phyloP scores from a whole-genome alignment of 2,113 vertebrate species.

The Nesogale talazaci region DNA sequence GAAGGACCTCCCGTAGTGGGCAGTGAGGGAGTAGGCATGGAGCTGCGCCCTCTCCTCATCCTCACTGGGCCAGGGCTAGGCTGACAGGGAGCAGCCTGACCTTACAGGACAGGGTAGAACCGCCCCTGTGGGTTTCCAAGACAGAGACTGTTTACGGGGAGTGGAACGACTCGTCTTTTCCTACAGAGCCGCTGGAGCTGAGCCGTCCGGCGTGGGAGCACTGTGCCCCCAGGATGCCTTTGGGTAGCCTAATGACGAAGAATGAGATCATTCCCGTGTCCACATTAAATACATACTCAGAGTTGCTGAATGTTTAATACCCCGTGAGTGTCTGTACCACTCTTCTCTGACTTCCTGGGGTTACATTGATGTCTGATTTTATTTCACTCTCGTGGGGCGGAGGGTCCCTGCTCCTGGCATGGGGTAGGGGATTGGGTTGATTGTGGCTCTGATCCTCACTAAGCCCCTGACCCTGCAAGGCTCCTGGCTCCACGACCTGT shows the following conservation, averaged over 20 bases:
- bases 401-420: neutral
- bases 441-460: neutral
- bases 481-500: accelerated
- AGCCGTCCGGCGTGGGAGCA: no score
- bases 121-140: no score
- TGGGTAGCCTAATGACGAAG: neutral
- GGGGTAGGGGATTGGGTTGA: neutral
- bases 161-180: no score
- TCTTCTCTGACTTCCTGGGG: slow-evolving; percentile 11
- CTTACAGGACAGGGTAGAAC: no score
- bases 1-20: no score
- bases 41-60: neutral
- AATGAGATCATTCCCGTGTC: slow-evolving; percentile 35
- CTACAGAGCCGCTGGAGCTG: no score
- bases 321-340: neutral
- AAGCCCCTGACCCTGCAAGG: neutral
- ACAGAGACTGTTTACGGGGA: no score
- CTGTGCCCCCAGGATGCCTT: no score
- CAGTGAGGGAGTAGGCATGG: neutral
- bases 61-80: neutral
- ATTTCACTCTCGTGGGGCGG: neutral
- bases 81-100: no score
- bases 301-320: slow-evolving; percentile 40
- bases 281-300: slow-evolving; percentile 54
- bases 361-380: neutral